These are phyloP conservation scores for Apamea sordens DNA, from an alignment of 2,888 invertebrate genomes.

Conservation along the genomic window DNA sequence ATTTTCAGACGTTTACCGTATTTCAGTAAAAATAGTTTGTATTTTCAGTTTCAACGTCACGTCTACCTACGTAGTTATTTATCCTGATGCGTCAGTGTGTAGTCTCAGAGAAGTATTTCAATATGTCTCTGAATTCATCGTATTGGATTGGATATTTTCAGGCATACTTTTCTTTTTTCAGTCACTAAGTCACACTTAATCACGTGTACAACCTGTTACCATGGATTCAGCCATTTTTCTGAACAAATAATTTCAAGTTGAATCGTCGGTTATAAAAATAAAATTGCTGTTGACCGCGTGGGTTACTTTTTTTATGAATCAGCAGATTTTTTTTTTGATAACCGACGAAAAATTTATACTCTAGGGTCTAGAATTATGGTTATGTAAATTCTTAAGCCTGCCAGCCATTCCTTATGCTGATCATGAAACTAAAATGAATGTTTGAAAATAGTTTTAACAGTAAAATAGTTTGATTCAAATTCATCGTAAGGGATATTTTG, in stretches of 20 bases:
- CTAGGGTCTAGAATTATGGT: too few species aligned
- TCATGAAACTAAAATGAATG: background rate
- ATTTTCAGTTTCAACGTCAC: background rate
- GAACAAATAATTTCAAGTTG: background rate
- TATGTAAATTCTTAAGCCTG: background rate
- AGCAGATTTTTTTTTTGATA: background rate
- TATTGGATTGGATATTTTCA: background rate
- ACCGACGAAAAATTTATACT: too few species aligned
- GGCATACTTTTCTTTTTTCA: background rate
- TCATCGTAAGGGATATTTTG: slow-evolving; percentile 36
- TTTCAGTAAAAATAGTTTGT: background rate
- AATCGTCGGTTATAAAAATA: background rate
- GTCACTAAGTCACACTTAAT: background rate
- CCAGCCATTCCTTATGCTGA: background rate
- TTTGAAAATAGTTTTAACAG: background rate
- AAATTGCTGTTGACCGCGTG: background rate
- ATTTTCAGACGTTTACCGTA: background rate
- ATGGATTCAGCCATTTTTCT: background rate
- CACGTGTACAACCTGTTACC: background rate
- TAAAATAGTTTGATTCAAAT: slow-evolving; percentile 2
- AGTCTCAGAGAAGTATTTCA: background rate
- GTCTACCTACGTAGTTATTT: background rate
- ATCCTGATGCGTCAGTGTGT: background rate
- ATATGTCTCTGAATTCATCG: background rate
- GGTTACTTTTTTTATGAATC: background rate